Percentiles rank a stretch among this genome's conserved stretches.
Conservation (phyloP, 2,888 invertebrate genomes). For the Drosophila paramelanica region DNA sequence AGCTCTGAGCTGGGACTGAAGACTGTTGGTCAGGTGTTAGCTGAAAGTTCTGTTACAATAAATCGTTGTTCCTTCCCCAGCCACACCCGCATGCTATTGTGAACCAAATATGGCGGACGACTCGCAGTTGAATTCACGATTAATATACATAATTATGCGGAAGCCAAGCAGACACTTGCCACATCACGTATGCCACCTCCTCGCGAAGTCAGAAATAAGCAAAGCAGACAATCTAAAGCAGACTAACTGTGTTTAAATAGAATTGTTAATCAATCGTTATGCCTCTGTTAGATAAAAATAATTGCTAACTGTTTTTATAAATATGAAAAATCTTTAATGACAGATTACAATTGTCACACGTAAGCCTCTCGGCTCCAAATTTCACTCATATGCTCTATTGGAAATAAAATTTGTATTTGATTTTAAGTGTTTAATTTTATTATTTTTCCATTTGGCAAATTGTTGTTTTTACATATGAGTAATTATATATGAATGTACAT, state of each 20-base stretch:
- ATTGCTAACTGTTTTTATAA: too few relatives aligned
- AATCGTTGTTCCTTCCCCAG: background rate
- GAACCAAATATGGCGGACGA: constrained; percentile 43
- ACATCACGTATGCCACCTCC: constrained; percentile 25
- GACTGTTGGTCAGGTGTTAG: constrained; percentile 7
- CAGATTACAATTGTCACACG: too few relatives aligned
- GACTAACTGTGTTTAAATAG: too few relatives aligned
- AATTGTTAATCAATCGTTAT: too few relatives aligned
- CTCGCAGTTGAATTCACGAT: constrained; percentile 30
- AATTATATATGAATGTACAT: background rate
- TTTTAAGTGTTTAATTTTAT: too few relatives aligned
- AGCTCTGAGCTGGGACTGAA: background rate
- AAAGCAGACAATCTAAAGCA: constrained; percentile 6
- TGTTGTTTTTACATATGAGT: too few relatives aligned
- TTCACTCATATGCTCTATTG: too few relatives aligned
- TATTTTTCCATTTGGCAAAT: too few relatives aligned
- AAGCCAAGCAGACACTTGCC: constrained; percentile 43
- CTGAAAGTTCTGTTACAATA: constrained; percentile 1
- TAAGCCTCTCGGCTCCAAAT: too few relatives aligned
- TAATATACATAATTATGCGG: constrained; percentile 43
- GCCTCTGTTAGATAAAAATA: too few relatives aligned
- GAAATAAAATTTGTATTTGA: too few relatives aligned
- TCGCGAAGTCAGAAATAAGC: constrained; percentile 12
- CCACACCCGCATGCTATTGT: constrained; percentile 18
- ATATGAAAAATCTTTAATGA: too few relatives aligned